Base-by-base conservation (phyloP, 64 coral and sea anemone species). In the Catalaphyllia jardinei region DNA sequence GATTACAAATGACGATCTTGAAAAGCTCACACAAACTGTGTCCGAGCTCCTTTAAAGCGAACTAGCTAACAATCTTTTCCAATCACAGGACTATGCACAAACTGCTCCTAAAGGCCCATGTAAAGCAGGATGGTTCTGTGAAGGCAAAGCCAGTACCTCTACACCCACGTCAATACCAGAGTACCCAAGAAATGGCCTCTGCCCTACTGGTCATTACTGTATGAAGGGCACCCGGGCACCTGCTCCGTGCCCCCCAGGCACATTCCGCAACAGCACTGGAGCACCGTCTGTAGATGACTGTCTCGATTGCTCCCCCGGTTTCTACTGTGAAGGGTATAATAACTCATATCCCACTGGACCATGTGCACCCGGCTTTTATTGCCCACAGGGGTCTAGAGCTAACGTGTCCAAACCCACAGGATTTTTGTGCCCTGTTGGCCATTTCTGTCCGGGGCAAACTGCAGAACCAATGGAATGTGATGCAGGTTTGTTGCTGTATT, bases 191-290 rank as follows among this genome's bases (percentile, higher is more conserved):
- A 98, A 98, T 73, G 93, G 91, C 10, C 93, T 80, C 16, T 99
- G 97, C 27, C 91, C 83, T 39, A 76, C 86, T 60, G 97, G 97
- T 30, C 42, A 87, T 55, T 99, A 95, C 54, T 99, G 97, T 78
- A 30, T 88, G 29, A 78, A 79, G 63, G 97, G 97, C 20, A 95
- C 91, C 2, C 73, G 71, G 29, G 71, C 91, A 33, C 97, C 97
- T 8, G 52, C 88, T 27, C 80, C 90, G 39, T 99, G 97, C 52
- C 97, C 84, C 11, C 94, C 90, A 28, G 94, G 97, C 27, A 99
- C 97, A 29, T 99, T 91, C 88, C 94, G 97, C 22, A 99, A 99
- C 64, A 99, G 79, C 28, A 95, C 97, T 74, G 97, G 97, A 15
- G 97, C 97, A 59, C 78, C 75, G 65, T 95, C 97, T 1, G 73